A percentile compares a stretch with the other conserved stretches of the same genome.
Evolutionary conservation across 2,797 vertebrate species (phyloP).

Genomic region (Gallinago nigripennis): DNA sequence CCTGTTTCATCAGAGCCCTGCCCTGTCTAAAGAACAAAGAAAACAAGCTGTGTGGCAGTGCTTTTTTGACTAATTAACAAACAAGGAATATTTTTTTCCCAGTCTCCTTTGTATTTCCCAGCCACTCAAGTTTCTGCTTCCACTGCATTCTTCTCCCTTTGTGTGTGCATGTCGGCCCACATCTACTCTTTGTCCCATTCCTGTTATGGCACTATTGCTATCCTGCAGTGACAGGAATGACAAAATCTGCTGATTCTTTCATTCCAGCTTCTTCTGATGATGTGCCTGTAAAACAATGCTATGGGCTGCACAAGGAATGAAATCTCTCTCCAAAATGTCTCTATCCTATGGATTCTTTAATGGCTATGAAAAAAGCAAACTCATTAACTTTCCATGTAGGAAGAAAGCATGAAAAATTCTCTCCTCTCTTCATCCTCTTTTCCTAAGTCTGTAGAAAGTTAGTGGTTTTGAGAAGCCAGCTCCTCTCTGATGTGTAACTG

Average conservation of each 20-base stretch:
- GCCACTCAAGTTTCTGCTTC: not conserved
- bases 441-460: not conserved
- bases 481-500: not conserved
- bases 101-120: not conserved
- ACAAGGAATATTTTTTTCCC: not conserved
- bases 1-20: not conserved
- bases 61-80: not conserved
- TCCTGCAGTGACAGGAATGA: not conserved
- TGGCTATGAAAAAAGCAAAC: not conserved
- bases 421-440: not conserved
- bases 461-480: not conserved
- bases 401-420: not conserved
- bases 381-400: not conserved
- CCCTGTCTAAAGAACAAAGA: not conserved
- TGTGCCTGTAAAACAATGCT: not conserved
- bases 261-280: not conserved
- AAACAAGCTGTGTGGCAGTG: not conserved
- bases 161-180: rapidly evolving
- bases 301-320: not conserved
- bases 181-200: not conserved
- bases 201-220: not conserved
- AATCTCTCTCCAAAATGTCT: not conserved
- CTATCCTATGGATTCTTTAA: not conserved
- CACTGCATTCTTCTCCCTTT: not conserved
- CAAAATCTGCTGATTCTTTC: not conserved